Base-by-base conservation (phyloP, 2,797 vertebrate species). In the Danio tinwini region DNA sequence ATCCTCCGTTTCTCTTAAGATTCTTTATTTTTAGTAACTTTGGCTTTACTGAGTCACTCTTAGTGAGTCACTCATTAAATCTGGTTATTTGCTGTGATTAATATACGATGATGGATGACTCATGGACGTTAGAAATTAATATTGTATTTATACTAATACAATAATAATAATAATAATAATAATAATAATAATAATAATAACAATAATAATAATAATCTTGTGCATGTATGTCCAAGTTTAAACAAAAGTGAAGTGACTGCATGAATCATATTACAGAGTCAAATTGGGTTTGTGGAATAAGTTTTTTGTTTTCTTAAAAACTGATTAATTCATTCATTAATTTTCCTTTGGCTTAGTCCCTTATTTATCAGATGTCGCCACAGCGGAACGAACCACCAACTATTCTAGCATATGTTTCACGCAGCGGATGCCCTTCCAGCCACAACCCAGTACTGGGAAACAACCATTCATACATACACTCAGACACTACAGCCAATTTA, bases 11-110 rank as follows among this genome's bases (percentile, higher is more conserved):
- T 45, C 40, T 17, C 16, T 55, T 39, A 61, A 39, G 19, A 75
- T 64, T 42, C 37, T 52, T 76, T 29, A 37, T 45, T 44, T 76
- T 29, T 50, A 56, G 39, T 17, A 55, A 11, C n/a, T 50, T 16
- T 8, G n/a, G 72, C 16, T 17, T 62, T 40, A 50, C 50, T 12
- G 74, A 76, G 17, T 64, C 49, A 53, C 37, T 64, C n/a, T 63
- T 16, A 63, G 21, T 74, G 29, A 74, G 37, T 63, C 47, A 10
- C 29, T 40, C 58, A 74, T 74, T 74, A 75, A 75, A 75, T 63
- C 37, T 11, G 37, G 75, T 75, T 75, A 75, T 64, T 75, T 75
- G 11, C 6, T 0, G 12, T n/a, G 8, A 53, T 49, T 6, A 65
- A 63, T 29, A 29, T 64, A 16, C 50, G 58, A 40, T 52, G 7